phyloP scores from a whole-genome alignment of 2,888 invertebrate genomes.

The Brachypterus glaber region DNA sequence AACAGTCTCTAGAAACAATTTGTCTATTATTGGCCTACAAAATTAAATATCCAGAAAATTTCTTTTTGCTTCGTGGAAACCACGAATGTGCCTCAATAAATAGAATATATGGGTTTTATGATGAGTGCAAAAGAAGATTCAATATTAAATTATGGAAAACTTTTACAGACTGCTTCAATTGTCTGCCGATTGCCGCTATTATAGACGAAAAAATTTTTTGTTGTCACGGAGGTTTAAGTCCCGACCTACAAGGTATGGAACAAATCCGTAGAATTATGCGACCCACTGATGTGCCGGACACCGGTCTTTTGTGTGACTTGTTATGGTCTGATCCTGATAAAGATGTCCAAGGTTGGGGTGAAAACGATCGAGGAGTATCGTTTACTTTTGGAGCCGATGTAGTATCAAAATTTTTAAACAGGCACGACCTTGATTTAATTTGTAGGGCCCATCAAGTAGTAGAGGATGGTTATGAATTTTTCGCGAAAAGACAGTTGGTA shows the following conservation, averaged over 20 bases:
- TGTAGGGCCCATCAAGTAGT: conserved; percentile 98
- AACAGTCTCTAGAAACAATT: conserved; percentile 91
- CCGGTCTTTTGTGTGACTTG: conserved; percentile 86
- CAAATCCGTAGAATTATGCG: conserved; percentile 96
- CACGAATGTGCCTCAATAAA: conserved; percentile 98
- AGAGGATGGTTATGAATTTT: conserved; percentile 99
- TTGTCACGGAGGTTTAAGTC: conserved; percentile 90
- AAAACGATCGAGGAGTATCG: conserved; percentile 96
- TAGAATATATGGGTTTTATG: conserved; percentile 91
- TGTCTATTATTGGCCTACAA: conserved; percentile 95
- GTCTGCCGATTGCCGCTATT: conserved; percentile 97
- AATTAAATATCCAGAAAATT: conserved; percentile 90
- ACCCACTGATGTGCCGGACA: conserved; percentile 97
- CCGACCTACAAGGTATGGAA: conserved; percentile 95
- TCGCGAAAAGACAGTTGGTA: conserved; percentile 95
- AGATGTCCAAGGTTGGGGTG: conserved; percentile 89
- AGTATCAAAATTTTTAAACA: conserved; percentile 89
- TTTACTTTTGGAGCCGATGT: conserved; percentile 98
- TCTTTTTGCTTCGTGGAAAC: conserved; percentile 89
- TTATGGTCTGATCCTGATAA: conserved; percentile 98
- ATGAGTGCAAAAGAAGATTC: conserved; percentile 74
- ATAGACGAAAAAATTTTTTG: conserved; percentile 99
- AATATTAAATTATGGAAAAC: conserved; percentile 99
- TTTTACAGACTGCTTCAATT: conserved; percentile 99
- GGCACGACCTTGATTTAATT: conserved; percentile 94